These are phyloP conservation scores for Tribolium castaneum DNA, from an alignment of 1,140 invertebrate species.

Conservation along the genomic window DNA sequence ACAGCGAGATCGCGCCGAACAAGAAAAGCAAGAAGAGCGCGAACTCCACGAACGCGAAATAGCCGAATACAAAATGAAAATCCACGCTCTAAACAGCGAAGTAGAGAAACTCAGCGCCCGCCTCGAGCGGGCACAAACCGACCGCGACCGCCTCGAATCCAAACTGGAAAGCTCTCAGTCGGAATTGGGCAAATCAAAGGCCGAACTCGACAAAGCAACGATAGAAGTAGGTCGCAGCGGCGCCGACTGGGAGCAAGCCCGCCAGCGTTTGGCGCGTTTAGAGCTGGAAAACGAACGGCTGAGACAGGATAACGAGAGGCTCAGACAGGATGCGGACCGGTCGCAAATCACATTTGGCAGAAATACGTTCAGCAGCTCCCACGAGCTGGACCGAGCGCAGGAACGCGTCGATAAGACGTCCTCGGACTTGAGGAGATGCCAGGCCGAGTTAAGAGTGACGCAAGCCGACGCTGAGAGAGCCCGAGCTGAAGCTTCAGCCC, in stretches of 20 bases:
- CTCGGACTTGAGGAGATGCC: slow-evolving; percentile 85
- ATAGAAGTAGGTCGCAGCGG: slow-evolving; percentile 88
- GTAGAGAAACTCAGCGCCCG: slow-evolving; percentile 91
- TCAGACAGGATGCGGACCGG: slow-evolving; percentile 86
- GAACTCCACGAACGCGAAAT: slow-evolving; percentile 94
- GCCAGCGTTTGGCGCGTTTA: slow-evolving; percentile 84
- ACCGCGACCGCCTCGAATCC: slow-evolving; percentile 90
- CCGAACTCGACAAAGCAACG: slow-evolving; percentile 90
- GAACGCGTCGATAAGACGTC: slow-evolving; percentile 88
- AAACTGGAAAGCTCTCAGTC: slow-evolving; percentile 93
- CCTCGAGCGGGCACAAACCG: slow-evolving; percentile 86
- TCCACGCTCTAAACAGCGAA: slow-evolving; percentile 89
- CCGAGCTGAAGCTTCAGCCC: slow-evolving; percentile 80
- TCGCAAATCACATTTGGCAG: slow-evolving; percentile 81
- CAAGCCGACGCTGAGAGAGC: slow-evolving; percentile 89
- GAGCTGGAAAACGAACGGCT: slow-evolving; percentile 92
- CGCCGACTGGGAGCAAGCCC: slow-evolving; percentile 89
- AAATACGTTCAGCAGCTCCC: slow-evolving; percentile 66
- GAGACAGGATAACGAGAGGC: slow-evolving; percentile 84
- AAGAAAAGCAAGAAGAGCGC: slow-evolving; percentile 95
- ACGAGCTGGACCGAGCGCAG: slow-evolving; percentile 72
- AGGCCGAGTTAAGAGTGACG: slow-evolving; percentile 86
- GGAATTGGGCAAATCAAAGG: slow-evolving; percentile 93
- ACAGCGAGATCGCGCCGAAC: slow-evolving; percentile 89
- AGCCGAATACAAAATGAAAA: slow-evolving; percentile 95